Evolutionary conservation across 2,888 invertebrate genomes (phyloP).

Genomic region (Ectemnius continuus): DNA sequence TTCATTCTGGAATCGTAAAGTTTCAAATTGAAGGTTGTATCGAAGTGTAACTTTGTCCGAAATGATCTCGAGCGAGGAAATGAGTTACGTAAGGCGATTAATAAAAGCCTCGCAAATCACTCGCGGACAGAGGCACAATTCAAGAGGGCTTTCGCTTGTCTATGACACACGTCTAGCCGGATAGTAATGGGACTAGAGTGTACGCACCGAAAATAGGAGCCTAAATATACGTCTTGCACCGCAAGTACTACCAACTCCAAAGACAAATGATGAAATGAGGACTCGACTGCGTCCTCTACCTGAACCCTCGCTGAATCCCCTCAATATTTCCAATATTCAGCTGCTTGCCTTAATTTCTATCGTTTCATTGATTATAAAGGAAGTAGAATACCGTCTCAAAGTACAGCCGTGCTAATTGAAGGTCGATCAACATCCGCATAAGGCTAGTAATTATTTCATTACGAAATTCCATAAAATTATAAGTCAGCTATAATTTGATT

Average conservation of each 20-base stretch:
- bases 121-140: conserved; percentile 30
- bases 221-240: conserved; percentile 60
- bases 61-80: conserved; percentile 12
- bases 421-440: neutral
- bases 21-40: no score
- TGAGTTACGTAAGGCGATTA: conserved; percentile 37
- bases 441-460: neutral
- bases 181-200: conserved; percentile 50
- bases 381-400: neutral
- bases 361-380: neutral
- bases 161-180: conserved; percentile 45
- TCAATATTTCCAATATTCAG: conserved; percentile 51
- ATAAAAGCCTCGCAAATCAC: conserved; percentile 23
- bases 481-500: neutral
- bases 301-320: conserved; percentile 59
- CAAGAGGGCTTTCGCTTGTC: conserved; percentile 34
- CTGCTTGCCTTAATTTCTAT: neutral
- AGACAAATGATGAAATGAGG: conserved; percentile 59
- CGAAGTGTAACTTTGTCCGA: neutral
- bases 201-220: conserved; percentile 48
- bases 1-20: no score
- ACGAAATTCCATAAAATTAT: neutral
- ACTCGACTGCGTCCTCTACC: conserved; percentile 43
- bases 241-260: conserved; percentile 44
- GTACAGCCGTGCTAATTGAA: neutral